Percentiles rank a stretch among this genome's conserved stretches.
Conservation (phyloP, 2,113 vertebrate genomes). For the Erythrolamprus reginae region DNA sequence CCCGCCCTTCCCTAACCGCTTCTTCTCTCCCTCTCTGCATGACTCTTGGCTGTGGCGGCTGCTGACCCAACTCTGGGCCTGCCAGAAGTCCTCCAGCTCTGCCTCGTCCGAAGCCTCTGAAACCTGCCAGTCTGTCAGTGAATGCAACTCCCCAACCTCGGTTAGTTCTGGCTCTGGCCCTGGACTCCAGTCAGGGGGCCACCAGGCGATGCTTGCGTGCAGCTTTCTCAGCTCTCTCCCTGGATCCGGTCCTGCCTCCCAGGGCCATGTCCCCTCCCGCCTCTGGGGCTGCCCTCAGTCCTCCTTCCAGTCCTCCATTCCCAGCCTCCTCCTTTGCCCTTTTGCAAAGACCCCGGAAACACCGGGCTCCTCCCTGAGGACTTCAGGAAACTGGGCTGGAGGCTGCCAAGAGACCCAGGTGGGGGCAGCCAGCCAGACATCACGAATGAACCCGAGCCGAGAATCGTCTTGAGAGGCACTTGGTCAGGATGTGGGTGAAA, state of each 20-base stretch:
- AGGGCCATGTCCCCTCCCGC: background rate
- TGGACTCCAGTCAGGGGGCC: slow-evolving; percentile 18
- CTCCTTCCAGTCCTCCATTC: background rate
- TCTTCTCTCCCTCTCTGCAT: slow-evolving; percentile 37
- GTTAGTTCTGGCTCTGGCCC: slow-evolving; percentile 73
- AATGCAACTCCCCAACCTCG: slow-evolving; percentile 95
- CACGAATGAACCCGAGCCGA: no score
- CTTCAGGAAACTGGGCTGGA: background rate
- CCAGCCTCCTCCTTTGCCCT: background rate
- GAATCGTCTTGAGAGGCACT: no score
- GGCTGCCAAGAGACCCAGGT: no score
- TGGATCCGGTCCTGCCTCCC: background rate
- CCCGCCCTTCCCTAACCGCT: slow-evolving; percentile 18
- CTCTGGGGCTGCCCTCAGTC: background rate
- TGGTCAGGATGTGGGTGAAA: background rate
- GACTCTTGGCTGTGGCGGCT: background rate
- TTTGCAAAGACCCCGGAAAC: background rate
- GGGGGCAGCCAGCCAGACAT: no score
- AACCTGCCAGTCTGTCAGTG: slow-evolving; percentile 96
- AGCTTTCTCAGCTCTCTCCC: no score
- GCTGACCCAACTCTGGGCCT: background rate
- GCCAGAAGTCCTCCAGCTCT: slow-evolving; percentile 96
- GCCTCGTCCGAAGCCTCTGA: slow-evolving; percentile 97
- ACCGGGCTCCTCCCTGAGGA: background rate
- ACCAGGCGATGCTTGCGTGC: slow-evolving; percentile 31